Percentiles rank a stretch among this genome's conserved stretches.
Conservation (phyloP, 2,888 invertebrate genomes). For the Odontomyia ornata region DNA sequence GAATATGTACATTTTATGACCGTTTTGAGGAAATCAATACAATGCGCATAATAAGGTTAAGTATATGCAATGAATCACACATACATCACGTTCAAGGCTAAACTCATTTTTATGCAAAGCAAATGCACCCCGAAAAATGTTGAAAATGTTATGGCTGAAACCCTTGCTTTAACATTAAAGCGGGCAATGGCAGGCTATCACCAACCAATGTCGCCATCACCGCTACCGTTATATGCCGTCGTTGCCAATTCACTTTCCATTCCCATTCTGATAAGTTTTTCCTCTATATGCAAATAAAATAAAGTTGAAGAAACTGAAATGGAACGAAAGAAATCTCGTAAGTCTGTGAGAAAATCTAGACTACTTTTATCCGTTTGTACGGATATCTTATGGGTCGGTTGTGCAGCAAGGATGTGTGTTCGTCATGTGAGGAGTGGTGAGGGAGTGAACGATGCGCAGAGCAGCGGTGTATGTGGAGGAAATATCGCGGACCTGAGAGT, state of each 20-base stretch:
- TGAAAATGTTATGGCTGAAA: slow-evolving; percentile 14
- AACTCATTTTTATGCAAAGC: slow-evolving; percentile 43
- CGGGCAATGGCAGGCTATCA: neutral
- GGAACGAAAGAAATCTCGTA: slow-evolving; percentile 24
- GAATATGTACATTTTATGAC: slow-evolving; percentile 9
- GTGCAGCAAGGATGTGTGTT: neutral
- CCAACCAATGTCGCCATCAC: neutral
- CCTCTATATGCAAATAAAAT: slow-evolving; percentile 27
- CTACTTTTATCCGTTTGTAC: neutral
- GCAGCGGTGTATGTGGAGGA: neutral
- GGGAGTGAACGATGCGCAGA: neutral
- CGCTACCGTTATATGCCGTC: neutral
- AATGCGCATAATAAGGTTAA: slow-evolving; percentile 41
- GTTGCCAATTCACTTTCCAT: slow-evolving; percentile 4
- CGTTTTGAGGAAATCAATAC: slow-evolving; percentile 28
- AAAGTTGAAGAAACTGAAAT: slow-evolving; percentile 8
- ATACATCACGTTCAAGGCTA: slow-evolving; percentile 43
- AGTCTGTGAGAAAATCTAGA: slow-evolving; percentile 13
- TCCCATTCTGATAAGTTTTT: slow-evolving; percentile 15
- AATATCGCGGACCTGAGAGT: neutral
- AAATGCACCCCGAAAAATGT: slow-evolving; percentile 40
- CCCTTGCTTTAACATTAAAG: slow-evolving; percentile 21
- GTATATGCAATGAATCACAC: slow-evolving; percentile 43
- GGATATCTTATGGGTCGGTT: neutral
- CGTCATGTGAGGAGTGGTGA: neutral